Base-by-base conservation (phyloP, 2,797 vertebrate species). In the Craterocephalus amniculus region DNA sequence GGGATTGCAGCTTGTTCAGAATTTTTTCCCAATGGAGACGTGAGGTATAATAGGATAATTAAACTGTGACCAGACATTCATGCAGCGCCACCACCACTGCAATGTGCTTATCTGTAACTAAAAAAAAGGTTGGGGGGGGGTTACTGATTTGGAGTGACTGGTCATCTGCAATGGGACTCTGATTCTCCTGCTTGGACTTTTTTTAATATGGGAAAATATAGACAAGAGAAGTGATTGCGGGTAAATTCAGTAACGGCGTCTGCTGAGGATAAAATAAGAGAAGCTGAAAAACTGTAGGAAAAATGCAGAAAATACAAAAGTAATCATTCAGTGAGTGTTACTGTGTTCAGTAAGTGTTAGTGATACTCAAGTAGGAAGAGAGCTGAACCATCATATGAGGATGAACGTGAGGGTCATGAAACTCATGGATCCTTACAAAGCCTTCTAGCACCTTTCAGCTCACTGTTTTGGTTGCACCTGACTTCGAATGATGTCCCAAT, bases 1-100 rank as follows among this genome's bases (percentile, higher is more conserved):
- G 27, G 70, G 70, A 68, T 36, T 61, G 55, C 35, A 24, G 63
- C 49, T 52, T 34, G 58, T 58, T 74, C 35, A 54, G n/a, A 35
- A 38, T 51, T 43, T 63, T 13, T 45, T 66, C 69, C 51, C 48
- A 63, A 13, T 35, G 67, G 78, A 65, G 12, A 61, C 52, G 52
- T 58, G 27, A 62, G 32, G 63, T 69, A 43, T 54, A 8, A 34
- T 11, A 12, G 13, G 20, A 29, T 67, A 60, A 77, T 68, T 51
- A 66, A 45, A 67, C 5, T 27, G 35, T 49, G n/a, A n/a, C 31
- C 34, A 20, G n/a, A 38, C 24, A 35, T 35, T 56, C 59, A 59
- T 34, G 43, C 7, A 49, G 24, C 22, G 1, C 45, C 20, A 12
- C 45, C 20, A 12, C 4, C 27, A 2, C 31, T 49, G 43, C 26